Base-by-base conservation (phyloP, 2,888 invertebrate species). In the Amphipyra tragopoginis region DNA sequence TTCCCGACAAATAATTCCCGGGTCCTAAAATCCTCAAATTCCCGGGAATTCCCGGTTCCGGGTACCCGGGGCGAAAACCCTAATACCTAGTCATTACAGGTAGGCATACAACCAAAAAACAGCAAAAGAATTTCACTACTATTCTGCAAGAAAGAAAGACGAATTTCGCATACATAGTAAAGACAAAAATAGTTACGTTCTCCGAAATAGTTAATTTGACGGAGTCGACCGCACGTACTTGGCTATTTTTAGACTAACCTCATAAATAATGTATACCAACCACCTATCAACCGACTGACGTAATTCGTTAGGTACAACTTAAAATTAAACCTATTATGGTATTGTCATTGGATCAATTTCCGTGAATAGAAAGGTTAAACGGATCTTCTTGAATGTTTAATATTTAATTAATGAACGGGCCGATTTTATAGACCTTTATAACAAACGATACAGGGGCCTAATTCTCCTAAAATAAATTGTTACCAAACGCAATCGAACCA, bases 241-340 rank as follows among this genome's bases (percentile, higher is more conserved):
- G 39, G 29, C 63, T 78, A 78, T 79, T 79, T 77, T 72, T 65
- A 60, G 66, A 52, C 39, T 45, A 21, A 34, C 45, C 50, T 53
- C 56, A 72, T 79, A 65, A 77, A 77, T 70, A 57, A 79, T 79
- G 59, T 57, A 79, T 43, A 44, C 14, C 63, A 14, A 48, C 21
- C 36, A 47, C 45, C 64, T 5, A 8, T 7, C 33, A 2, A 44
- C 13, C 11, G 9, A 3, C 8, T 77, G 74, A 77, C 77, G 66
- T 63, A 36, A 61, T 48, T 21, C n/a, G 36, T 51, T 44, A 34
- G 6, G 26, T 42, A 56, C 47, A 63, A 44, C 15, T 56, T 29
- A 4, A 34, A 38, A 47, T 21, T 21, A 21, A 21, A 21, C 21
- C 21, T 21, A 21, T 21, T 21, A 21, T 2, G 21, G 21, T 3